Evolutionary conservation across 1,140 invertebrate species (phyloP), one percentile per base, ranked within the genome.

Genomic region (Drosophila varians): DNA sequence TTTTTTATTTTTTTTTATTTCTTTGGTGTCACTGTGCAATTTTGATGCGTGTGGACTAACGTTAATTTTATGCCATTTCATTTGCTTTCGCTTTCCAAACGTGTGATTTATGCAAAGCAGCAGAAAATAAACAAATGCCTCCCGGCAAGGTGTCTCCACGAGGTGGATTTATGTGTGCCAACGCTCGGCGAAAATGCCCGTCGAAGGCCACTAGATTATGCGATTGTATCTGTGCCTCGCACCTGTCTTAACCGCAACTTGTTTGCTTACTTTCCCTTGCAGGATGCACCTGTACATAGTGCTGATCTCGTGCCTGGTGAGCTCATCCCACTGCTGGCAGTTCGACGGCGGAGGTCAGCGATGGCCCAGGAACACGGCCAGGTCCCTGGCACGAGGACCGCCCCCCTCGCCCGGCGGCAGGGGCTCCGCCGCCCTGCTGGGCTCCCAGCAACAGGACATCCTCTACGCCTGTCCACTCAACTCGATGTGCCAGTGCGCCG

Each of bases 401-500:
- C 72, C 82, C 14, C 79, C 82, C 0, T 28, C 66, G 38, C 40
- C 49, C 38, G 42, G 49, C 12, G 52, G 71, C 38, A 48, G 89
- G 45, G 77, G 82, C 64, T 89, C 79, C 26, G 69, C 89, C 5
- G 84, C 80, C 9, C 42, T 91, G 26, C 54, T 91, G 7, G 88
- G 78, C 52, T 78, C 79, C 36, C 90, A 91, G 65, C 90, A 90
- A 42, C 90, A 91, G 69, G 90, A 91, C 64, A 71, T 90, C 25
- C 77, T 91, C 12, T 91, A 91, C 46, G 92, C 93, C 23, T 94
- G 94, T 77, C 91, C 91, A 19, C 93, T 94, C 78, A 94, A 94
- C 78, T 92, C 93, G 12, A 94, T 94, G 93, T 94, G 94, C 87
- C 92, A 93, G 58, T 94, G 94, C 73, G 93, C 93, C 87, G 90